Percentiles rank a stretch among this genome's conserved stretches.
phyloP scores from a whole-genome alignment of 1,140 invertebrate species.

The Stegodyphus dumicola region DNA sequence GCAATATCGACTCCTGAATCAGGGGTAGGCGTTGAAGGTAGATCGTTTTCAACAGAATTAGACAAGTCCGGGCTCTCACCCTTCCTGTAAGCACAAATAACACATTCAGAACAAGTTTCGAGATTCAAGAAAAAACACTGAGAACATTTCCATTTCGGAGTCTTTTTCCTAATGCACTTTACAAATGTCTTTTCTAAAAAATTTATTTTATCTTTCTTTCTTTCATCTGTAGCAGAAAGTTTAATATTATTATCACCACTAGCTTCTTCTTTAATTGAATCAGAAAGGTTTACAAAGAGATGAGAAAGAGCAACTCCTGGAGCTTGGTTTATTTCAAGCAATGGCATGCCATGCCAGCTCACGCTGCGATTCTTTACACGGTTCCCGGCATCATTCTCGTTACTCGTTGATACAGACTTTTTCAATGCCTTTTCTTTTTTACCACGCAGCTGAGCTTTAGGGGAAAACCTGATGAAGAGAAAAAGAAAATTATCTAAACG shows the following conservation, averaged over 20 bases:
- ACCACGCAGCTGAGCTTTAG: constrained; percentile 22
- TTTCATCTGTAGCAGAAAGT: constrained; percentile 34
- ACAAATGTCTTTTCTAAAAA: constrained; percentile 63
- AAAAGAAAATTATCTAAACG: neutral
- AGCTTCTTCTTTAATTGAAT: constrained; percentile 54
- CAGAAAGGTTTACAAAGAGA: constrained; percentile 51
- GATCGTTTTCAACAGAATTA: constrained; percentile 17
- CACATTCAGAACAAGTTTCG: constrained; percentile 64
- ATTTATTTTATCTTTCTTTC: constrained; percentile 55
- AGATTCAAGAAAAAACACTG: constrained; percentile 63
- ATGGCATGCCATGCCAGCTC: constrained; percentile 59
- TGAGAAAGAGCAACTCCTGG: constrained; percentile 49
- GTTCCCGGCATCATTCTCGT: constrained; percentile 4
- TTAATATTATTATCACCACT: constrained; percentile 18
- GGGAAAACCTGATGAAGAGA: constrained; percentile 24
- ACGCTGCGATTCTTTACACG: constrained; percentile 53
- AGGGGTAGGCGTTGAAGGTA: constrained; percentile 31
- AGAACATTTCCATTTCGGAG: constrained; percentile 63
- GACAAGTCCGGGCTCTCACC: constrained; percentile 17
- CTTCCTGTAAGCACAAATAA: constrained; percentile 61
- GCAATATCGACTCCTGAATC: constrained; percentile 50
- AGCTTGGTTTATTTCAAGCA: constrained; percentile 43
- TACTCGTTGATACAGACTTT: constrained; percentile 48
- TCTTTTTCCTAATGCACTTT: constrained; percentile 63
- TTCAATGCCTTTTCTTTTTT: constrained; percentile 53